Conservation (phyloP, 2,113 vertebrate species). For the Orcinus orca region DNA sequence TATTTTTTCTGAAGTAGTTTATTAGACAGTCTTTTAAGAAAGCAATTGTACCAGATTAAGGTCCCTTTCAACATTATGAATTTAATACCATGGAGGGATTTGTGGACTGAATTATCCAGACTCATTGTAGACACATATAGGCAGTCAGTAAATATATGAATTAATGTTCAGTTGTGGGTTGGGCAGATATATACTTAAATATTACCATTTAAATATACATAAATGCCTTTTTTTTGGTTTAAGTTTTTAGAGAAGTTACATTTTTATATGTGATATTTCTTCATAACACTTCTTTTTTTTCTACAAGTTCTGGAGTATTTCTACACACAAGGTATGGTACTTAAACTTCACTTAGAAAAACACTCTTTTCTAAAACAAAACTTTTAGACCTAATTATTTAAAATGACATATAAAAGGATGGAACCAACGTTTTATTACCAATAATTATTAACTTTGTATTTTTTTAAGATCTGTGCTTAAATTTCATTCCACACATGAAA, state of each 20-base stretch:
- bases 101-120: neutral
- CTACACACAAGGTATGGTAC: neutral
- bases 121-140: neutral
- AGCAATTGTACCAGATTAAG: neutral
- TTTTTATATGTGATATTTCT: neutral
- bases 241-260: neutral
- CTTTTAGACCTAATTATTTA: neutral
- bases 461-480: neutral
- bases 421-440: neutral
- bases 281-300: neutral
- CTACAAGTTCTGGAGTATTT: neutral
- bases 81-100: neutral
- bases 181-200: neutral
- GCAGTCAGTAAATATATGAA: neutral
- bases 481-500: neutral
- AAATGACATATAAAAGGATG: neutral
- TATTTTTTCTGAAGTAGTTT: conserved; percentile 18
- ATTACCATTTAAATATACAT: neutral
- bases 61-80: neutral
- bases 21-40: neutral
- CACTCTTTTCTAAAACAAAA: neutral
- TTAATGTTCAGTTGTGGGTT: neutral
- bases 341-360: neutral
- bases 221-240: neutral
- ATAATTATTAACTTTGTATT: neutral